Conservation (phyloP, 2,888 invertebrate species). For the Alcis repandata region DNA sequence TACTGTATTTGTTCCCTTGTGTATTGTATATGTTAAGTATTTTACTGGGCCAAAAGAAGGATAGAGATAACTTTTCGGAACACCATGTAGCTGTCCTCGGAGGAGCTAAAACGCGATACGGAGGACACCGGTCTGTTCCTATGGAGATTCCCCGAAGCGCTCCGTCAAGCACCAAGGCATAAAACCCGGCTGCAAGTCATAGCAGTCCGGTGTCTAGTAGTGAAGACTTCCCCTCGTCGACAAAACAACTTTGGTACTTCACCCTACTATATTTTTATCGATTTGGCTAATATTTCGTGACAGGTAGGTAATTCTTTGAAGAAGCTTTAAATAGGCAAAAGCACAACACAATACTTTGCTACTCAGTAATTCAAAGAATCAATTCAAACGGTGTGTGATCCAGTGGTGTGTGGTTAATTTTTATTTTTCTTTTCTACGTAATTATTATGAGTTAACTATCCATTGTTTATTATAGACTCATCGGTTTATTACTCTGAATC, state of each 20-base stretch:
- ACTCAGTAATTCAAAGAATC: slow-evolving; percentile 7
- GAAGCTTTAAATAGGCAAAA: neutral
- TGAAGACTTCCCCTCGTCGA: no score
- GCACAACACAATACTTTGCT: neutral
- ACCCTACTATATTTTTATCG: no score
- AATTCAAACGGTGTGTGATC: slow-evolving; percentile 18
- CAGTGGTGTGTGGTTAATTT: slow-evolving; percentile 14
- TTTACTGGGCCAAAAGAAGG: neutral
- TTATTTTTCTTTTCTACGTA: slow-evolving; percentile 15
- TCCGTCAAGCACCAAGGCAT: no score
- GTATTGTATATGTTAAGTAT: neutral
- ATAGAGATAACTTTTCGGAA: neutral
- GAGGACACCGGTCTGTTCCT: no score
- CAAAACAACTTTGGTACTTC: no score
- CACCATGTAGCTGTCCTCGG: no score
- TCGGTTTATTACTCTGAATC: slow-evolving; percentile 56
- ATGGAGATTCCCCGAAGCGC: no score
- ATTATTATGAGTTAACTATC: slow-evolving; percentile 53
- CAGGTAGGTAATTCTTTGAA: neutral
- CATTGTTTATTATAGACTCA: slow-evolving; percentile 58
- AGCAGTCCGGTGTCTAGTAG: no score
- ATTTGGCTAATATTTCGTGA: neutral
- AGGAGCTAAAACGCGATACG: no score
- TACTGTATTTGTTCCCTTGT: neutral
- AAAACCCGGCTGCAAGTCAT: no score